Conservation (phyloP, 2,797 vertebrate genomes). For the Scomberomorus guttatus region DNA sequence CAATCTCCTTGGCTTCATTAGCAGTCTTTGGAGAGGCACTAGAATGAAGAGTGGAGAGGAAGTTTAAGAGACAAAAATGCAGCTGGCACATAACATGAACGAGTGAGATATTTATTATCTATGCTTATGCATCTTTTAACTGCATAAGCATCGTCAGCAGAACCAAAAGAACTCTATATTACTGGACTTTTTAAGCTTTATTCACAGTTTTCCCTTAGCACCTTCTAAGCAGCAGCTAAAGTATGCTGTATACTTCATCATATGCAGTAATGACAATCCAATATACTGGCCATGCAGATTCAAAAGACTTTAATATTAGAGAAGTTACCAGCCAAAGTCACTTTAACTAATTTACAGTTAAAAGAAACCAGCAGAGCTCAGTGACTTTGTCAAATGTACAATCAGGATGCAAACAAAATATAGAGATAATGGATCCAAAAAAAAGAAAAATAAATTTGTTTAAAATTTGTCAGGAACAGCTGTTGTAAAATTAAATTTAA, state of each 20-base stretch:
- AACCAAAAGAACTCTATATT: not conserved
- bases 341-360: not conserved
- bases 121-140: not conserved
- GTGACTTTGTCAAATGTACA: not conserved
- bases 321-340: not conserved
- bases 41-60: not conserved
- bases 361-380: not conserved
- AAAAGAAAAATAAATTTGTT: not conserved
- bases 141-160: not conserved
- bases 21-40: constrained; percentile 8
- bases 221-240: not conserved
- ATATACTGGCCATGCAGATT: not conserved
- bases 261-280: not conserved
- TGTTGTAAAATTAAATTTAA: not conserved
- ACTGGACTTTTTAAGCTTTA: not conserved
- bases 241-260: not conserved
- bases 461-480: not conserved
- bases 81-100: not conserved
- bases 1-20: constrained; percentile 21
- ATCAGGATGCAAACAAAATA: not conserved
- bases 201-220: not conserved
- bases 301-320: not conserved
- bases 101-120: not conserved
- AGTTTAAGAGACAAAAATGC: not conserved
- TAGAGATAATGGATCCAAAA: not conserved